These are phyloP conservation scores for Dynastes hyllus DNA, from an alignment of 2,888 invertebrate genomes.

Conservation along the genomic window DNA sequence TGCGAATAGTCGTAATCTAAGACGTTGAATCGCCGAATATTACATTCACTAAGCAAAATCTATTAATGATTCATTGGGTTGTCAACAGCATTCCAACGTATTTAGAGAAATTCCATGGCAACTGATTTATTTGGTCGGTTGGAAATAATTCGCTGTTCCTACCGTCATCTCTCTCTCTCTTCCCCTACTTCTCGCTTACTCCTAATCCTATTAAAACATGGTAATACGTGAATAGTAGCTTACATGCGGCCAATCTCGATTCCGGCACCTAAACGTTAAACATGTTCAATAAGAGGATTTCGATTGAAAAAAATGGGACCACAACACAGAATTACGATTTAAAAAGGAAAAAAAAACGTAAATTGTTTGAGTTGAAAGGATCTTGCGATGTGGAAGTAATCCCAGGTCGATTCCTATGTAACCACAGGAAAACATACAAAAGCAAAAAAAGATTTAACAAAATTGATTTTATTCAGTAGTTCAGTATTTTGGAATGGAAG, in stretches of 20 bases:
- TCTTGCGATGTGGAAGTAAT: too few species aligned
- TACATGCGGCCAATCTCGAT: not conserved
- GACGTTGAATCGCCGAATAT: not conserved
- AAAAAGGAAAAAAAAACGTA: too few species aligned
- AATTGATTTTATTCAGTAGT: too few species aligned
- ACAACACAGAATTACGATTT: too few species aligned
- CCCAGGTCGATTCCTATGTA: too few species aligned
- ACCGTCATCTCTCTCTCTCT: too few species aligned
- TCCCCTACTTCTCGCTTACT: not conserved
- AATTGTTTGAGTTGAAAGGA: too few species aligned
- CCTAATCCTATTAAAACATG: constrained; percentile 25
- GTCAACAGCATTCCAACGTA: constrained; percentile 17
- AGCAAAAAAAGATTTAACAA: too few species aligned
- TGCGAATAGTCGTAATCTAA: not conserved
- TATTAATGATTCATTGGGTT: constrained; percentile 32
- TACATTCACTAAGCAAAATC: constrained; percentile 20
- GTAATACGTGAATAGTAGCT: not conserved
- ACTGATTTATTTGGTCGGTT: constrained; percentile 25
- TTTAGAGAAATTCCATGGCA: constrained; percentile 8
- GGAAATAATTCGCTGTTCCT: not conserved
- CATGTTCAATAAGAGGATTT: constrained; percentile 6
- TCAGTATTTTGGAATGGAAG: too few species aligned
- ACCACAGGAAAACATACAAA: too few species aligned
- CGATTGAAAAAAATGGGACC: too few species aligned
- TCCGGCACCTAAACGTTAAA: not conserved